Base-by-base conservation (phyloP, 2,113 vertebrate species). In the Otus sunia region DNA sequence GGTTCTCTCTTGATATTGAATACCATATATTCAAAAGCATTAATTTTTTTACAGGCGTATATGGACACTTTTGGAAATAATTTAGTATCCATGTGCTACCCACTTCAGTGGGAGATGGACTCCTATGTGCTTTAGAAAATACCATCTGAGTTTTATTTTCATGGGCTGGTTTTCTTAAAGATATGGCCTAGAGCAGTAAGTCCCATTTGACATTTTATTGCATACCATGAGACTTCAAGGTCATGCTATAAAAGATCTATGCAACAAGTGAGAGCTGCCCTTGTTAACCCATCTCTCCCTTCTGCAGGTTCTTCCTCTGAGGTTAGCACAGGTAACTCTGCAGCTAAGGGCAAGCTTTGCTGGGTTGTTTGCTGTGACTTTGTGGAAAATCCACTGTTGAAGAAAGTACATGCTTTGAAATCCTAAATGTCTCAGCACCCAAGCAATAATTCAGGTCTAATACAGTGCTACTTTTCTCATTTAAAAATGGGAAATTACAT, bases 401-500 rank as follows among this genome's bases (percentile, higher is more conserved):
- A 45, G 36, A n/a, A 89, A 67, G 18, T 2, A 21, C 21, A 36
- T 56, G 43, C 60, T 84, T 84, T 75, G 69, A 91, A 94, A 94
- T 45, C 50, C 39, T 39, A 81, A 80, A 39, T 27, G 7, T 30
- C 22, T 45, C 66, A 82, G 29, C 62, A 69, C n/a, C 50, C 49
- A 55, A 67, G 88, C 50, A 84, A 47, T 66, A 91, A 87, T 82
- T 96, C 86, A 91, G 81, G 66, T 81, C 58, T 88, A 92, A 90
- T 43, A 94, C 80, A 62, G 76, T 34, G 20, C 53, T 53, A 62
- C 94, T 95, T 86, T 92, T 75, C 92, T 90, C 52, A 85, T 87
- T 95, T 95, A 58, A 88, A 97, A 95, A 90, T 88, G 81, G 71
- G 77, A 88, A 97, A 82, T 92, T 88, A 15, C 55, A 87, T 85